These are phyloP conservation scores for Muscina levida DNA, from an alignment of 2,888 invertebrate species.

Conservation along the genomic window DNA sequence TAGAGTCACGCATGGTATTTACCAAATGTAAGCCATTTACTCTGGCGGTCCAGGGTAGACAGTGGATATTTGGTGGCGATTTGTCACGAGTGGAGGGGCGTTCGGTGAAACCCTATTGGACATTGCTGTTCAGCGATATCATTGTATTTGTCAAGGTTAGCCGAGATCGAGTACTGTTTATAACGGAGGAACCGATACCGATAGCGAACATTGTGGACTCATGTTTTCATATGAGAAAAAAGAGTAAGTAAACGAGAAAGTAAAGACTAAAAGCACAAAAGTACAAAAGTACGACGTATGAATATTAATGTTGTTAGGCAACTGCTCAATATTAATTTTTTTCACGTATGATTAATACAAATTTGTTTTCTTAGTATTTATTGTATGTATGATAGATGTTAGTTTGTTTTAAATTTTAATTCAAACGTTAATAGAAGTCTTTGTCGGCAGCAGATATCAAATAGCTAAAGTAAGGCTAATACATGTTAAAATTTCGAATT, in stretches of 20 bases:
- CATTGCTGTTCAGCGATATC: constrained; percentile 90
- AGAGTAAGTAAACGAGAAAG: constrained; percentile 82
- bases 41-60: constrained; percentile 89
- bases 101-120: constrained; percentile 91
- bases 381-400: no score
- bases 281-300: no score
- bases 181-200: constrained; percentile 92
- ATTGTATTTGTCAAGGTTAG: constrained; percentile 92
- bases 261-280: constrained; percentile 1
- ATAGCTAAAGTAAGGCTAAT: no score
- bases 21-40: constrained; percentile 95
- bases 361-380: no score
- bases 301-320: no score
- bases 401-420: no score
- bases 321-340: no score
- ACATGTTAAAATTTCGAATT: no score
- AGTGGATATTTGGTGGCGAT: constrained; percentile 95
- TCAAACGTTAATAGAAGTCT: no score
- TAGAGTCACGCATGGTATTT: constrained; percentile 93
- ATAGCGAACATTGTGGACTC: constrained; percentile 89
- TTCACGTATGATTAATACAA: no score
- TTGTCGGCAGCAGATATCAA: no score
- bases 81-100: constrained; percentile 91
- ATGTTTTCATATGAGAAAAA: constrained; percentile 91
- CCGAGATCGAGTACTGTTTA: constrained; percentile 91